Conservation (phyloP, 2,888 invertebrate genomes). For the Netelia fuscicornis region DNA sequence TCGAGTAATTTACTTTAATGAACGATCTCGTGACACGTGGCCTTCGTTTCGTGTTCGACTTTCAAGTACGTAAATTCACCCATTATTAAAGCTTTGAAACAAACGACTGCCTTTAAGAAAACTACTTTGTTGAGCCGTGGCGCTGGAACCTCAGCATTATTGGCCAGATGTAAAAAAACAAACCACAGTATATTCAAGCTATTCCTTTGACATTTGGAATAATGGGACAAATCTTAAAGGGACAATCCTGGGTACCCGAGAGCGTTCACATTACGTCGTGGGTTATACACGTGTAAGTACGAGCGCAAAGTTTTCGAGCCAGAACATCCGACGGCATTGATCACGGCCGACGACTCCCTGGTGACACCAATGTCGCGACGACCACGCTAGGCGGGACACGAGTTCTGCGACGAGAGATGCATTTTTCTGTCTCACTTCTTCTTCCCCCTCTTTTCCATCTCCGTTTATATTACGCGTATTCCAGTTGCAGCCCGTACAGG, state of each 20-base stretch:
- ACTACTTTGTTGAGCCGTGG: no score
- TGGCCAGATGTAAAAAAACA: no score
- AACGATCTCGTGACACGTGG: conserved; percentile 43
- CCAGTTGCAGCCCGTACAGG: not conserved
- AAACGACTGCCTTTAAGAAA: no score
- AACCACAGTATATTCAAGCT: no score
- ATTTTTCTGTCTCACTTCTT: not conserved
- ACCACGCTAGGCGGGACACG: not conserved
- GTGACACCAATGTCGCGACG: conserved; percentile 45
- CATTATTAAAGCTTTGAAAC: not conserved
- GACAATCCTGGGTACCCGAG: not conserved
- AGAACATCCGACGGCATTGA: conserved; percentile 39
- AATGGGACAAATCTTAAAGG: not conserved
- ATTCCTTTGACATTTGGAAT: not conserved
- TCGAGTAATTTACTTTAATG: conserved; percentile 38
- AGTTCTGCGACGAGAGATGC: not conserved
- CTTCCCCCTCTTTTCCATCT: not conserved
- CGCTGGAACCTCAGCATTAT: no score
- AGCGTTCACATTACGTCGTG: not conserved
- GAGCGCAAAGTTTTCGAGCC: conserved; percentile 16
- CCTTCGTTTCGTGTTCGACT: conserved; percentile 21
- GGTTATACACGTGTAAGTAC: not conserved
- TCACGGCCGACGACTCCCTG: conserved; percentile 42
- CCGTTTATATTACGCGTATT: not conserved
- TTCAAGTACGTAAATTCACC: conserved; percentile 37